Percentiles rank a stretch among this genome's conserved stretches.
Evolutionary conservation across 1,140 invertebrate genomes (phyloP).

Genomic region (Forficula auricularia): DNA sequence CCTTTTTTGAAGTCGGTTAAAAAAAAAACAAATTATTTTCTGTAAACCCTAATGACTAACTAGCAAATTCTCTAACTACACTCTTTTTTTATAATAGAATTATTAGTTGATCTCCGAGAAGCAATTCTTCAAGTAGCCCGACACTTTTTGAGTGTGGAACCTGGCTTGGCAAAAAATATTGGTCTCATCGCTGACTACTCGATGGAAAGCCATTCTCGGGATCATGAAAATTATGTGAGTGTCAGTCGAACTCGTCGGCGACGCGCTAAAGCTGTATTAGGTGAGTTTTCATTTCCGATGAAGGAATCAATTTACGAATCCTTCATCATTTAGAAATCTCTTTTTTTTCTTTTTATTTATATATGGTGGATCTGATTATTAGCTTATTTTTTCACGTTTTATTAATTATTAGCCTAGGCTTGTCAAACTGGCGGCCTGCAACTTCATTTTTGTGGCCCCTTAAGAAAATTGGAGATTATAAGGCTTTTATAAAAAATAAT

Average conservation of each 20-base stretch:
- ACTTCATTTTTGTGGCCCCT: too few relatives aligned
- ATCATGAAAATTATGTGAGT: conserved; percentile 86
- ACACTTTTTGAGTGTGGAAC: conserved; percentile 71
- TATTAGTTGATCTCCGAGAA: conserved; percentile 89
- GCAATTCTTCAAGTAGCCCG: conserved; percentile 75
- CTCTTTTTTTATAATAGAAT: conserved; percentile 54
- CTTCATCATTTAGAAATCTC: conserved; percentile 2
- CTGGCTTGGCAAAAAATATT: conserved; percentile 50
- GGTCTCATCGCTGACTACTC: conserved; percentile 80
- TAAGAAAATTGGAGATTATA: too few relatives aligned
- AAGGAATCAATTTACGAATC: too few relatives aligned
- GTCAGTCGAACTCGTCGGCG: conserved; percentile 70
- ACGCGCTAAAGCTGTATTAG: conserved; percentile 82
- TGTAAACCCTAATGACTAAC: too few relatives aligned
- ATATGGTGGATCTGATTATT: too few relatives aligned
- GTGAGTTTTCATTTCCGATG: too few relatives aligned
- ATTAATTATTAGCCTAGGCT: conserved; percentile 8
- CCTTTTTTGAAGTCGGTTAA: too few relatives aligned
- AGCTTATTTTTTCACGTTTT: too few relatives aligned
- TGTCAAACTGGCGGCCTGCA: too few relatives aligned
- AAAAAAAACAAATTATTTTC: too few relatives aligned
- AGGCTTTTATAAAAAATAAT: too few relatives aligned
- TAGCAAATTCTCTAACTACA: too few relatives aligned
- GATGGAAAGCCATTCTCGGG: conserved; percentile 84
- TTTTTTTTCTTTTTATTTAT: conserved; percentile 5